Conservation (phyloP, 2,113 vertebrate genomes). For the Campylomormyrus numenius region DNA sequence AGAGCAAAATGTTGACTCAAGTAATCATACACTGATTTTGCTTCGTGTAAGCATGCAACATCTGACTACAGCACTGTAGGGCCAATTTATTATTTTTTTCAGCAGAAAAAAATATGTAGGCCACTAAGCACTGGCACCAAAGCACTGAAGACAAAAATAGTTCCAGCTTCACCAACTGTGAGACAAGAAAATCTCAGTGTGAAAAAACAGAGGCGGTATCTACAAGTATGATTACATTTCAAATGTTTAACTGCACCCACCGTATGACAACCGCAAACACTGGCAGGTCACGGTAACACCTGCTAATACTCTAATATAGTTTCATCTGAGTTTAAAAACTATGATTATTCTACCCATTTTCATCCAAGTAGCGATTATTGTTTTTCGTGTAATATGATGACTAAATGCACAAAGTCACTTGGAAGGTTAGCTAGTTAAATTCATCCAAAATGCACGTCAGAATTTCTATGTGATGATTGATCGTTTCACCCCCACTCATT, state of each 20-base stretch:
- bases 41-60: not conserved
- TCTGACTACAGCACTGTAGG: not conserved
- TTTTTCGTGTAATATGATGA: not conserved
- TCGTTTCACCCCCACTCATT: not conserved
- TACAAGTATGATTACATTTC: not conserved
- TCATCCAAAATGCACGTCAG: not conserved
- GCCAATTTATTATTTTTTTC: not conserved
- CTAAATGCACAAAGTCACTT: not conserved
- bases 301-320: not conserved
- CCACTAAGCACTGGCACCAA: slow-evolving; percentile 1
- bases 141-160: slow-evolving; percentile 15
- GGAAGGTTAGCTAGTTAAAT: not conserved
- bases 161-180: not conserved
- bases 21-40: not conserved
- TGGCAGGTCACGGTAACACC: not conserved
- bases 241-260: not conserved
- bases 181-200: not conserved
- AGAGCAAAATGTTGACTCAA: not conserved
- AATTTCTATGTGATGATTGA: not conserved
- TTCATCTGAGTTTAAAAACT: not conserved
- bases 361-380: not conserved
- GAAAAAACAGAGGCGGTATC: not conserved
- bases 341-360: not conserved
- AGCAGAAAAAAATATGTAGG: not conserved
- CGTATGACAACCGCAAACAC: not conserved